phyloP scores from a whole-genome alignment of 2,888 invertebrate species.

The Branchipolynoe longqiensis region DNA sequence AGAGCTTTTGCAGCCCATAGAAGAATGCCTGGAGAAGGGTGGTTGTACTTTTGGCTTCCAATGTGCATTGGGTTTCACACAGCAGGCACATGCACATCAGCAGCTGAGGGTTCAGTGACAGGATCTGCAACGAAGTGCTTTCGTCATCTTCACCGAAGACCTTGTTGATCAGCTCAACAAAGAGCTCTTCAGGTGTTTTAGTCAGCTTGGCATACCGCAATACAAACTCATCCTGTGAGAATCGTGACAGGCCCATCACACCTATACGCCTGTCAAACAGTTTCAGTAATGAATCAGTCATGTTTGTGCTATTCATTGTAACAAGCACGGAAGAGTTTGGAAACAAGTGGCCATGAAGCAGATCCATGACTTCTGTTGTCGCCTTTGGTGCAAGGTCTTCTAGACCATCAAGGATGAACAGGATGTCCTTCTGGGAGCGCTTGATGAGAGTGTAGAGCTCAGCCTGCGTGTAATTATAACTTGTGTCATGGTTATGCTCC shows the following conservation, averaged over 20 bases:
- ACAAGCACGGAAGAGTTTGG: constrained; percentile 70
- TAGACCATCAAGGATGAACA: constrained; percentile 76
- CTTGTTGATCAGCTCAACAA: constrained; percentile 10
- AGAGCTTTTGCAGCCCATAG: constrained; percentile 51
- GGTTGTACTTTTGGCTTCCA: neutral
- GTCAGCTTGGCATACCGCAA: constrained; percentile 26
- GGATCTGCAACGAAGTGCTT: constrained; percentile 25
- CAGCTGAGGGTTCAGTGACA: constrained; percentile 59
- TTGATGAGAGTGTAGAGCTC: constrained; percentile 75
- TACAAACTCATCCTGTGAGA: constrained; percentile 58
- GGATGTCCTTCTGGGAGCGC: constrained; percentile 69
- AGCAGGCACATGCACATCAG: constrained; percentile 64
- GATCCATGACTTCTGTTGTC: constrained; percentile 64
- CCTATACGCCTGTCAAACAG: constrained; percentile 60
- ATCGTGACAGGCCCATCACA: constrained; percentile 60
- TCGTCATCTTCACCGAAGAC: neutral
- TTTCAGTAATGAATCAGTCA: constrained; percentile 11
- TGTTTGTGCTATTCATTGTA: constrained; percentile 67
- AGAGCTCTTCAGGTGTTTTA: neutral
- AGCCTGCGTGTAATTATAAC: constrained; percentile 69
- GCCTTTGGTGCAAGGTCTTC: constrained; percentile 65
- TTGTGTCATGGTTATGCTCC: constrained; percentile 71
- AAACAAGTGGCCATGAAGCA: constrained; percentile 70
- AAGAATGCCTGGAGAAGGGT: constrained; percentile 55
- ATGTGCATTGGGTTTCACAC: constrained; percentile 21